phyloP scores from a whole-genome alignment of 64 coral and sea anemone genomes.

The Dendrophyllia cribrosa region DNA sequence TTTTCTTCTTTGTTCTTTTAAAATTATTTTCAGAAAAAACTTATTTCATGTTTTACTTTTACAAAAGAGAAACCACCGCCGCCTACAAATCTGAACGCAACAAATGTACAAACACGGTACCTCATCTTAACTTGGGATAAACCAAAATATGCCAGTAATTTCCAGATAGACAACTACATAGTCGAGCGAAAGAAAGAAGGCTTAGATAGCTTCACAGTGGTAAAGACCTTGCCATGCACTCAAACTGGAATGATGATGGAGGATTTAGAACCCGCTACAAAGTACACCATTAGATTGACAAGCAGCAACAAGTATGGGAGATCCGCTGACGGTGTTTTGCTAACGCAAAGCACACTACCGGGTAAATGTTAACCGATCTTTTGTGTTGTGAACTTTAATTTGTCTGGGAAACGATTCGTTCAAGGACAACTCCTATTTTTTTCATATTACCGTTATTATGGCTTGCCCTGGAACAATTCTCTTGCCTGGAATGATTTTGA shows the following conservation, averaged over 20 bases:
- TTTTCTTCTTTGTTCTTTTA: neutral
- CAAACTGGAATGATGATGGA: neutral
- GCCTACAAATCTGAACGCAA: neutral
- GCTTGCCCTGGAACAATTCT: too few species aligned
- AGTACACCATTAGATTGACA: conserved; percentile 21
- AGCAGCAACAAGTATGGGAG: neutral
- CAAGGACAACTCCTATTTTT: too few species aligned
- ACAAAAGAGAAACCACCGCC: neutral
- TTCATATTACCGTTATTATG: too few species aligned
- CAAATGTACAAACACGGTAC: neutral
- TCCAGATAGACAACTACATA: neutral
- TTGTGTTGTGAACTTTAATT: too few species aligned
- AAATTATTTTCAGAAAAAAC: neutral
- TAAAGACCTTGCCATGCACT: neutral
- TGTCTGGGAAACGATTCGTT: too few species aligned
- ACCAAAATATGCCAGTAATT: neutral
- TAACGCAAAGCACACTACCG: neutral
- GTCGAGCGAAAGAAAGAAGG: neutral
- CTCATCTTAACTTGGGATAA: neutral
- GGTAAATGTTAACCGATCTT: too few species aligned
- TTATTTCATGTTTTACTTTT: neutral
- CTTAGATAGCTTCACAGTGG: neutral
- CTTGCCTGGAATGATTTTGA: too few species aligned
- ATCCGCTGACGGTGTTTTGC: neutral
- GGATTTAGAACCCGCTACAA: neutral